Evolutionary conservation across 64 coral and sea anemone genomes (phyloP).

Genomic region (Actinia tenebrosa): DNA sequence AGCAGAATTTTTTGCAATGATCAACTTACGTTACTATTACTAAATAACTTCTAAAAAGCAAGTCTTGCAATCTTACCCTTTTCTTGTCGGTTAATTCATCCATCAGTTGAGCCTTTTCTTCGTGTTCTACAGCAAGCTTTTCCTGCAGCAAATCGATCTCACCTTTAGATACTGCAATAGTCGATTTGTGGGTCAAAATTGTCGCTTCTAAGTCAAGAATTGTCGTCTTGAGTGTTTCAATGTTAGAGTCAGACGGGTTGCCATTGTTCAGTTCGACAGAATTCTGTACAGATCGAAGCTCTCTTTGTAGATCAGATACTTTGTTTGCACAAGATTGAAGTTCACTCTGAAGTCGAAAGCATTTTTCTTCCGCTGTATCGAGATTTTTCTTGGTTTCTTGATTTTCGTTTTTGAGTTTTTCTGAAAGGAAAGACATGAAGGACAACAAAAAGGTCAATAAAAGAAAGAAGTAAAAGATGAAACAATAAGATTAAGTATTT

Average conservation of each 20-base stretch:
- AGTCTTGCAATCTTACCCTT: constrained; percentile 24
- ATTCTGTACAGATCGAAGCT: neutral
- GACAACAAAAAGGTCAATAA: neutral
- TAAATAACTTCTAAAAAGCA: neutral
- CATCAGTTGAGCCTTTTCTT: constrained; percentile 49
- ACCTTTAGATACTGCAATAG: constrained; percentile 27
- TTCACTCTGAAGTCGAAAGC: neutral
- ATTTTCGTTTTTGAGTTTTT: neutral
- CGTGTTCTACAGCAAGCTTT: constrained; percentile 46
- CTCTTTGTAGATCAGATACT: neutral
- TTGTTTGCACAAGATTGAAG: neutral
- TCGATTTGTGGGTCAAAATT: constrained; percentile 22
- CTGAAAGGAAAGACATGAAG: constrained; percentile 1
- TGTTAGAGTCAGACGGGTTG: neutral
- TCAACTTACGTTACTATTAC: too few species aligned
- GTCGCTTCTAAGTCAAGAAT: constrained; percentile 20
- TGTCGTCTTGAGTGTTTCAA: constrained; percentile 14
- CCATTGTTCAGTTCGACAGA: neutral
- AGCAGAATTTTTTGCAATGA: too few species aligned
- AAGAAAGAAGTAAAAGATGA: neutral
- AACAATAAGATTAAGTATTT: too few species aligned
- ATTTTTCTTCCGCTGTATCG: neutral
- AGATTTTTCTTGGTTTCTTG: neutral
- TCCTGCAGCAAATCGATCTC: constrained; percentile 43
- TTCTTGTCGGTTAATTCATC: constrained; percentile 35